Base-by-base conservation (phyloP, 1,140 invertebrate species). In the Drosophila orosa region DNA sequence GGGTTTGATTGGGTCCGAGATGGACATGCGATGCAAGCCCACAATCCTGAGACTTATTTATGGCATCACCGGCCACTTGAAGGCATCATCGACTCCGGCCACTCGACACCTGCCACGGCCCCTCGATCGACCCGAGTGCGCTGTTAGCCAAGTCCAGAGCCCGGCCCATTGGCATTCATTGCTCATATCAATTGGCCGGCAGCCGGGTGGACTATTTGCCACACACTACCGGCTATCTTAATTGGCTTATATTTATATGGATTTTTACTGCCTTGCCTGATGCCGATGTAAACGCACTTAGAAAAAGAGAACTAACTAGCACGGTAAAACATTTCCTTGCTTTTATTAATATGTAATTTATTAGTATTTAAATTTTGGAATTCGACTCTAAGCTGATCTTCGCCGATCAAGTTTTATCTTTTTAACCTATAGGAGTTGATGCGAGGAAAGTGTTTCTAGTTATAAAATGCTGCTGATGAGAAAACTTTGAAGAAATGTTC, bases 201-300 rank as follows among this genome's bases (percentile, higher is more conserved):
- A 56, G 50, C 31, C 50, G 31, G 24, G 33, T 47, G 56, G 19
- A 10, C 42, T 19, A 47, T 31, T 40, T 29, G 17, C 24, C 42
- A 15, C 8, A 35, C 27, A 31, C 52, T 66, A 27, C 54, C 39
- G 22, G 55, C 48, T 31, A 47, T 52, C 19, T 29, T 75, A 78
- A 86, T 86, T 78, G 65, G 82, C 57, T 27, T 48, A 61, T 65
- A 78, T 68, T 60, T 66, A 61, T 73, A 76, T 54, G 55, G 25
- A 54, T 57, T 60, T 78, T 56, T 44, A 50, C 65, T 24, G 27
- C 5, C 48, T 6, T 25, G 6, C n/a, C 33, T 8, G 22, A 42
- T 17, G 12, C 19, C 27, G 8, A 45, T 10, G 24, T 4, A 22
- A 47, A 22, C 2, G 31, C 59, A 67, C 63, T 24, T 9, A 47